These are phyloP conservation scores for Lepidonotus clava DNA, from an alignment of 2,888 invertebrate species.

Conservation along the genomic window DNA sequence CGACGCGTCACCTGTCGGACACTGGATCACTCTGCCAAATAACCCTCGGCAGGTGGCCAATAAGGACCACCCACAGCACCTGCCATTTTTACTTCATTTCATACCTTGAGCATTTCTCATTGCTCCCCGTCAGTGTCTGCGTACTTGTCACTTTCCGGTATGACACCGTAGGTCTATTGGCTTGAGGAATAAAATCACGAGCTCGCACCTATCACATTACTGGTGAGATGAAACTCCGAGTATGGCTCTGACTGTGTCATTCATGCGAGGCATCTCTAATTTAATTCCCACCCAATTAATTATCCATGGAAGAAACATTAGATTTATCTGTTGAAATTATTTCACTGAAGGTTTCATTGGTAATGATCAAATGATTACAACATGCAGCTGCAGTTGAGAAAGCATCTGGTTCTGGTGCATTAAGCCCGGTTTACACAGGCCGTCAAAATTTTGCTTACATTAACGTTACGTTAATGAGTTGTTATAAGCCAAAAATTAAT, in stretches of 20 bases:
- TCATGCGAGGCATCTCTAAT: too few relatives aligned
- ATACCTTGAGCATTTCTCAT: background rate
- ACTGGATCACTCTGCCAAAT: background rate
- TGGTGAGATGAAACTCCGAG: background rate
- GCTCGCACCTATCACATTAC: conserved; percentile 13
- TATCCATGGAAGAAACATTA: background rate
- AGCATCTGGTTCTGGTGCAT: too few relatives aligned
- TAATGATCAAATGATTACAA: too few relatives aligned
- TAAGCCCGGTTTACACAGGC: too few relatives aligned
- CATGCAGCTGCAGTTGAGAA: too few relatives aligned
- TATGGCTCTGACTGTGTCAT: too few relatives aligned
- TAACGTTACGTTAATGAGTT: too few relatives aligned
- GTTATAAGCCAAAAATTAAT: too few relatives aligned
- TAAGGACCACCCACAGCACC: background rate
- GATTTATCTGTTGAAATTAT: background rate
- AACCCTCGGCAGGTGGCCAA: background rate
- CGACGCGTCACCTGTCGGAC: conserved; percentile 17
- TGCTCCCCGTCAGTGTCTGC: too few relatives aligned
- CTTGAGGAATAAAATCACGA: conserved; percentile 2
- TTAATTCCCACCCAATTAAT: background rate
- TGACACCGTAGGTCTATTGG: background rate
- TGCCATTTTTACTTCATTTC: background rate
- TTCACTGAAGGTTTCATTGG: background rate
- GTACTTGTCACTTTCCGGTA: too few relatives aligned
- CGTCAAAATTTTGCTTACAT: too few relatives aligned